Evolutionary conservation across 1,140 invertebrate species (phyloP), one percentile per base, ranked within the genome.

Genomic region (Schlechtendalia chinensis): DNA sequence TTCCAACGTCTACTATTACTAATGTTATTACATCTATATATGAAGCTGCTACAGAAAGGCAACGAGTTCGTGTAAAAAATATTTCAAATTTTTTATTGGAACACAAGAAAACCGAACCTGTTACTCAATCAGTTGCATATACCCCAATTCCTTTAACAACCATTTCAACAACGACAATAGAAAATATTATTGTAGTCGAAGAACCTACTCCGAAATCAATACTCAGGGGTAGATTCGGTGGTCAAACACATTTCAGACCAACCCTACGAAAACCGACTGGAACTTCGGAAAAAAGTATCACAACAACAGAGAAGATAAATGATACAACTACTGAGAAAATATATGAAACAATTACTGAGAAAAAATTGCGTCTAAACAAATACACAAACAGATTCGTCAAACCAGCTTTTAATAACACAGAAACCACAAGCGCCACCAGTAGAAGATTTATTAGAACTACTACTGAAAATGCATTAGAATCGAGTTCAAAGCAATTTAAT

Each of bases 11-110:
- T 16, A 83, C 83, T 16, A 82, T 82, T n/a, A 84, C 84, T 32
- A 84, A 83, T 69, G 81, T 84, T 72, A 82, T 84, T 65, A 84
- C 84, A 19, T 74, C 82, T n/a, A 79, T 84, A 19, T 83, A 84
- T 75, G 83, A 84, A 80, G 84, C 83, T n/a, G 84, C 83, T 16
- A 84, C 83, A 29, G 82, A 83, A 81, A 81, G 83, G 50, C 83
- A 83, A 58, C 81, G 81, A 79, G 80, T 84, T 72, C 83, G 83
- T 39, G 63, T 84, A 11, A 82, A 82, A 63, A 83, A 82, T 32
- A 81, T 83, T n/a, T 75, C 82, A 71, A 71, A 83, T 50, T 82
- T 82, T 72, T 80, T 83, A 58, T 74, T 81, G 12, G 79, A 83
- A 29, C 82, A 83, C 45, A 79, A 79, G 19, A 79, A 79, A 63